A percentile compares a stretch with the other conserved stretches of the same genome.
Conservation (phyloP, 2,113 vertebrate species). For the Bagarius yarrelli region DNA sequence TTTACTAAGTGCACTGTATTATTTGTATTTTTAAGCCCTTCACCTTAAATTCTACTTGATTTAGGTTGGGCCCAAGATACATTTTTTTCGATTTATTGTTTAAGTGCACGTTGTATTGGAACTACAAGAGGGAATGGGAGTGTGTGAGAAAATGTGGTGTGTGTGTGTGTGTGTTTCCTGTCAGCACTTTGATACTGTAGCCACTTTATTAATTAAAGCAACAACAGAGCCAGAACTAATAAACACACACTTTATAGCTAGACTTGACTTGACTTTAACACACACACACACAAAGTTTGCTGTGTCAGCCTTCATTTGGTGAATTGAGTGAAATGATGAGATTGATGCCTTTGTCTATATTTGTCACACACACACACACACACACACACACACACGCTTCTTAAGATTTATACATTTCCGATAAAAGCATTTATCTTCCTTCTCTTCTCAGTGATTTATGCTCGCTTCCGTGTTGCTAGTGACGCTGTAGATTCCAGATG, state of each 20-base stretch:
- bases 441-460: neutral
- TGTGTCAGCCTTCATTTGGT: conserved; percentile 24
- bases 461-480: too few relatives aligned
- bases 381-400: neutral
- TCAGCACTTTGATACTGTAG: conserved; percentile 18
- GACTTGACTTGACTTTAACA: neutral
- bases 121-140: neutral
- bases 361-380: neutral
- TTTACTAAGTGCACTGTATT: neutral
- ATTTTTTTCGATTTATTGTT: neutral
- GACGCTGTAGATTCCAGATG: too few relatives aligned
- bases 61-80: neutral
- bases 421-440: neutral
- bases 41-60: neutral
- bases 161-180: neutral
- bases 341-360: conserved; percentile 20
- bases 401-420: neutral
- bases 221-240: conserved; percentile 14
- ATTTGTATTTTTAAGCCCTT: neutral
- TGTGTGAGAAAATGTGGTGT: neutral
- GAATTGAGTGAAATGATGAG: conserved; percentile 12
- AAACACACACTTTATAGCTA: conserved; percentile 32
- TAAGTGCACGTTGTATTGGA: neutral
- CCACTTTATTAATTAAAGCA: conserved; percentile 38
- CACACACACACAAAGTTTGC: conserved; percentile 1